Evolutionary conservation across 2,888 invertebrate species (phyloP).

Genomic region (Artemia sinica): DNA sequence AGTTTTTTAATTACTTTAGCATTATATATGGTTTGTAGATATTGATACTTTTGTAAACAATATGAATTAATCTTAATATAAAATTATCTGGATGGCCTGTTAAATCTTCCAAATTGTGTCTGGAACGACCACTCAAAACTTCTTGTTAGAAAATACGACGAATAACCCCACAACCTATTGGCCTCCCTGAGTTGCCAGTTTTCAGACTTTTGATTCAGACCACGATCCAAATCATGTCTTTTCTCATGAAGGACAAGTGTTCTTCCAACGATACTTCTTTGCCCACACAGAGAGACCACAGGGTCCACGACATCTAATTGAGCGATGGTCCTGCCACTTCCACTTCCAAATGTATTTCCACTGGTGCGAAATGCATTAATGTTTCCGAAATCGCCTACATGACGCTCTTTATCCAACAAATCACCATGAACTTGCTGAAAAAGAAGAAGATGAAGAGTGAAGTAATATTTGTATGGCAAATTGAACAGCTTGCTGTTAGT

Average conservation of each 20-base stretch:
- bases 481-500: no score
- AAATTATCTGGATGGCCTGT: no score
- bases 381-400: conserved; percentile 29
- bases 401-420: conserved; percentile 22
- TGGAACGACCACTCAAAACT: no score
- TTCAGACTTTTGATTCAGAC: conserved; percentile 33
- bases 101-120: no score
- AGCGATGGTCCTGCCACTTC: conserved; percentile 19
- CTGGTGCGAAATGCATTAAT: conserved; percentile 24
- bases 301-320: conserved; percentile 24
- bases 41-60: no score
- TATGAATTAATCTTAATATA: no score
- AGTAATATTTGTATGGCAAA: no score
- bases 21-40: no score
- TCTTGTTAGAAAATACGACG: conserved; percentile 21
- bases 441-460: no score
- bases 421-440: no score
- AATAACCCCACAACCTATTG: conserved; percentile 38
- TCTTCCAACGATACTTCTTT: conserved; percentile 35
- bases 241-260: conserved; percentile 36
- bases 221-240: conserved; percentile 36
- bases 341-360: no score
- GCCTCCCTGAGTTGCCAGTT: conserved; percentile 37
- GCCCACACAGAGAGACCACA: conserved; percentile 34
- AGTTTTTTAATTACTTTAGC: no score